Conservation (phyloP, 1,140 invertebrate species). For the Helicoverpa armigera region DNA sequence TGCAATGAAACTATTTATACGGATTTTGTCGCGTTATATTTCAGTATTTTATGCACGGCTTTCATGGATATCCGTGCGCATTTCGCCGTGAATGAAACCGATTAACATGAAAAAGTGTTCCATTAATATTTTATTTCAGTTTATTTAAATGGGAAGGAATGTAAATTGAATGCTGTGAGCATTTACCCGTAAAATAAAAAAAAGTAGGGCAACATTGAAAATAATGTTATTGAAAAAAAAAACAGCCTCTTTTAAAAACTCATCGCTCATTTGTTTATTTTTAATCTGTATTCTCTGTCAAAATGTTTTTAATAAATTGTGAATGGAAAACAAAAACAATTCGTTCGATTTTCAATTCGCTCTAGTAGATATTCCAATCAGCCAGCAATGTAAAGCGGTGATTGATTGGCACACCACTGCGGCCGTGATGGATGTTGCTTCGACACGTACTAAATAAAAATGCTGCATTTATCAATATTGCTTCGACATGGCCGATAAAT, state of each 20-base stretch:
- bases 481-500: not conserved
- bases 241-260: not conserved
- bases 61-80: constrained; percentile 7
- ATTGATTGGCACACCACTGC: constrained; percentile 15
- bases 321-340: not conserved
- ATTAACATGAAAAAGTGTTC: constrained; percentile 15
- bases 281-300: not conserved
- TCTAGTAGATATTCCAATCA: constrained; percentile 32
- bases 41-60: constrained; percentile 1
- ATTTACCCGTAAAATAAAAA: not conserved
- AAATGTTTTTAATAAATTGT: not conserved
- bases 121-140: not conserved
- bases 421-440: constrained; percentile 10
- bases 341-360: constrained; percentile 17
- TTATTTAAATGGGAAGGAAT: not conserved
- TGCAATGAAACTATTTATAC: constrained; percentile 33
- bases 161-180: not conserved
- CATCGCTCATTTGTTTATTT: not conserved
- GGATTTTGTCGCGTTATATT: constrained; percentile 13
- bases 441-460: constrained; percentile 33
- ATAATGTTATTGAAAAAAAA: not conserved
- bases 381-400: constrained; percentile 23
- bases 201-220: not conserved
- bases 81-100: constrained; percentile 12
- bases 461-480: constrained; percentile 4